Evolutionary conservation across 2,888 invertebrate genomes (phyloP).

Genomic region (Torymus tubicola): DNA sequence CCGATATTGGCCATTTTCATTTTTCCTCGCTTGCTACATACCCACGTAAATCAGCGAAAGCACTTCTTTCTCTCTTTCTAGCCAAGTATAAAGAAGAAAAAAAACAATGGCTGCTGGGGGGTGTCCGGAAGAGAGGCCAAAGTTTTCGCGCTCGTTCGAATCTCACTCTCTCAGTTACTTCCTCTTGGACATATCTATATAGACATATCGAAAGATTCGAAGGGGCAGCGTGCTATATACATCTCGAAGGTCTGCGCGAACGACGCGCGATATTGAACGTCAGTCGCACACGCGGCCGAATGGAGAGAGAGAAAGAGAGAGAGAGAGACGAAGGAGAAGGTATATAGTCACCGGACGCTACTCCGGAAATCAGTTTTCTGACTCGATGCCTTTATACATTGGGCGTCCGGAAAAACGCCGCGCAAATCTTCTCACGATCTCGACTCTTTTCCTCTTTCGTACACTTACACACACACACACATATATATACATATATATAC

Average conservation of each 20-base stretch:
- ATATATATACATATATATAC: too few species aligned
- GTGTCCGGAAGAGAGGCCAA: slow-evolving; percentile 31
- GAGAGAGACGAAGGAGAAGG: too few species aligned
- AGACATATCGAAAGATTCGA: neutral
- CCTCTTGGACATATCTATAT: neutral
- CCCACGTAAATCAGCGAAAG: too few species aligned
- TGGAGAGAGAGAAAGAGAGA: neutral
- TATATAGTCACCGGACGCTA: slow-evolving; percentile 9
- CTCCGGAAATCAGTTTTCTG: slow-evolving; percentile 57
- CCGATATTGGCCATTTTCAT: too few species aligned
- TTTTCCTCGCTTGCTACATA: too few species aligned
- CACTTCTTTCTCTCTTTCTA: too few species aligned
- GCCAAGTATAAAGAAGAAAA: slow-evolving; percentile 27
- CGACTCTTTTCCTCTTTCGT: slow-evolving; percentile 38
- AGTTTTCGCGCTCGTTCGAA: slow-evolving; percentile 50
- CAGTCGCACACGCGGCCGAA: slow-evolving; percentile 51
- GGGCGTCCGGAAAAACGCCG: slow-evolving; percentile 26
- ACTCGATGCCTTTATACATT: slow-evolving; percentile 33
- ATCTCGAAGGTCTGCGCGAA: slow-evolving; percentile 14
- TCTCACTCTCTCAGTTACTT: slow-evolving; percentile 19
- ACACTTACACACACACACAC: slow-evolving; percentile 47
- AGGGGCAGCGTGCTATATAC: too few species aligned
- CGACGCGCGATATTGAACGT: slow-evolving; percentile 51
- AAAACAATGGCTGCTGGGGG: slow-evolving; percentile 46
- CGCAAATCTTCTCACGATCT: slow-evolving; percentile 56